Conservation (phyloP, 2,888 invertebrate genomes). For the Colletes collaris region DNA sequence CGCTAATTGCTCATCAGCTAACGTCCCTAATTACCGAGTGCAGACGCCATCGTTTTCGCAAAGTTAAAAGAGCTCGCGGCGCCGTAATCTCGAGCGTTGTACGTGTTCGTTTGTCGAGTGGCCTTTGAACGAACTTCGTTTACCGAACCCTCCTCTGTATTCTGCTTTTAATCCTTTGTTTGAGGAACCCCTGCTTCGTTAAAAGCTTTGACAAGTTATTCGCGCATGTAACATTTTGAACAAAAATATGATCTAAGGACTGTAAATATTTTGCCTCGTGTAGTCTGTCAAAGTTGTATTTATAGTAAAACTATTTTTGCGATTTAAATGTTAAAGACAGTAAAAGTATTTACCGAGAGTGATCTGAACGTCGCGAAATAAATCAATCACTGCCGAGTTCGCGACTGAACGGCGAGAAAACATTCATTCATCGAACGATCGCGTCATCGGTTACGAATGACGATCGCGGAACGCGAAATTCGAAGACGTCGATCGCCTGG, state of each 20-base stretch:
- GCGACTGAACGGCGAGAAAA: slow-evolving; percentile 5
- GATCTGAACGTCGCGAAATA: neutral
- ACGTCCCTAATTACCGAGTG: slow-evolving; percentile 69
- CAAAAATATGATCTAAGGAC: too few relatives aligned
- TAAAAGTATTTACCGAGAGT: too few relatives aligned
- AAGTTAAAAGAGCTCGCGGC: slow-evolving; percentile 54
- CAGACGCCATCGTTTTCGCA: slow-evolving; percentile 70
- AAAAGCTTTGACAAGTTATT: neutral
- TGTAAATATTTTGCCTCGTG: too few relatives aligned
- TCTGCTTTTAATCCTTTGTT: slow-evolving; percentile 16
- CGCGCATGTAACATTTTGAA: neutral
- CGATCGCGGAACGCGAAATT: slow-evolving; percentile 16
- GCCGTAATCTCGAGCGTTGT: slow-evolving; percentile 22
- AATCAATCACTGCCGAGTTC: slow-evolving; percentile 28
- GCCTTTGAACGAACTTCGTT: slow-evolving; percentile 12
- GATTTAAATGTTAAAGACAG: neutral
- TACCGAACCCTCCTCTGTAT: neutral
- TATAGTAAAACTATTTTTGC: neutral
- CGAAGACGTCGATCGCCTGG: neutral
- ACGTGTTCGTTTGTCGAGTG: slow-evolving; percentile 19
- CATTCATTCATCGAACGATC: slow-evolving; percentile 38
- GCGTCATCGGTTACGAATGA: slow-evolving; percentile 30
- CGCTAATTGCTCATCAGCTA: slow-evolving; percentile 74
- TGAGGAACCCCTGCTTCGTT: neutral
- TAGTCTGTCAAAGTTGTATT: neutral